A percentile compares a stretch with the other conserved stretches of the same genome.
These are phyloP conservation scores for Hypothenemus hampei DNA, from an alignment of 1,140 invertebrate species.

Conservation along the genomic window DNA sequence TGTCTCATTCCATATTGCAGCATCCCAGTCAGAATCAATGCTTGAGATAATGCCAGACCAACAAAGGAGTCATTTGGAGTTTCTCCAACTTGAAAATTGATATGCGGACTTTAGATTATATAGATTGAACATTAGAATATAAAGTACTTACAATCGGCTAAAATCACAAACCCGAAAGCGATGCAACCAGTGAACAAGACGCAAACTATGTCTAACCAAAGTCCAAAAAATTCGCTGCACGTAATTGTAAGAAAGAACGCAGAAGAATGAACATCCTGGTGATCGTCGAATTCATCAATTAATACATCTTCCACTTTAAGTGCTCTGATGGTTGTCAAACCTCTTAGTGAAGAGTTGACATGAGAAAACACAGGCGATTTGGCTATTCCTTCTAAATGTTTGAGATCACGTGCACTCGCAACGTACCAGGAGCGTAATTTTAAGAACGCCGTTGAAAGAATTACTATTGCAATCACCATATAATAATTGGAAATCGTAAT, in stretches of 20 bases:
- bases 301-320: constrained; percentile 43
- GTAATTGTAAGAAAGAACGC: constrained; percentile 65
- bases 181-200: constrained; percentile 61
- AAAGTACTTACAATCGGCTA: constrained; percentile 32
- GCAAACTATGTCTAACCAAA: constrained; percentile 74
- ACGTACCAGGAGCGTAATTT: constrained; percentile 56
- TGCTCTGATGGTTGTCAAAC: constrained; percentile 43
- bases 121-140: not conserved
- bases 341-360: constrained; percentile 47
- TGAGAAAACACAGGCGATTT: constrained; percentile 76
- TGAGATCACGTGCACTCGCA: constrained; percentile 55
- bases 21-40: constrained; percentile 76
- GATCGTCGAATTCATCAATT: constrained; percentile 44
- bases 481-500: constrained; percentile 73
- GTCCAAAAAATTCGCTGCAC: constrained; percentile 70
- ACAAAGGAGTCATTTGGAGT: constrained; percentile 54
- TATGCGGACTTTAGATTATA: not conserved
- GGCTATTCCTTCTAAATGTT: constrained; percentile 54
- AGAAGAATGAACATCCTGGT: constrained; percentile 39
- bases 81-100: constrained; percentile 9
- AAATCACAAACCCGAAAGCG: constrained; percentile 66
- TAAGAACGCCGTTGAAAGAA: constrained; percentile 53
- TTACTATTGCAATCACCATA: constrained; percentile 53
- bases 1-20: constrained; percentile 81
- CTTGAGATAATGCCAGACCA: constrained; percentile 74